Conservation (phyloP, 2,113 vertebrate species). For the Thalassarche chlororhynchos region DNA sequence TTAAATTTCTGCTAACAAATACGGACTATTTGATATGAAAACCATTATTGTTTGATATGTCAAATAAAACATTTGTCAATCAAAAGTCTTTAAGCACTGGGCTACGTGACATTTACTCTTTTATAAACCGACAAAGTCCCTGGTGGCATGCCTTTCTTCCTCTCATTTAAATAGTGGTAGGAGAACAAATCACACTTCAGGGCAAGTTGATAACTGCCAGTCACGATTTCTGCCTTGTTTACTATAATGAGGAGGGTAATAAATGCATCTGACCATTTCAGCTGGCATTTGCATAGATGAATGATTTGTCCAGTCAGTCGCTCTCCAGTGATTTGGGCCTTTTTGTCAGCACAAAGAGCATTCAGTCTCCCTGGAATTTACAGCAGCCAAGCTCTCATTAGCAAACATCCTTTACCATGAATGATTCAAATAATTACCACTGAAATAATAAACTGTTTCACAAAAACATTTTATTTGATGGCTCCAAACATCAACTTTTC, state of each 20-base stretch:
- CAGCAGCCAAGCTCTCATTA: conserved; percentile 91
- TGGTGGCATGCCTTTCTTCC: conserved; percentile 84
- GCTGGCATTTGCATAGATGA: conserved; percentile 96
- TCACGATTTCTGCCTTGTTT: conserved; percentile 86
- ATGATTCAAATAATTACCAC: conserved; percentile 93
- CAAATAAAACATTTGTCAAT: conserved; percentile 94
- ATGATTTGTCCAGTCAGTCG: conserved; percentile 90
- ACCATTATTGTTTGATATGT: conserved; percentile 89
- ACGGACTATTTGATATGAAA: conserved; percentile 83
- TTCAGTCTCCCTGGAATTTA: conserved; percentile 86
- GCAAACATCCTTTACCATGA: conserved; percentile 89
- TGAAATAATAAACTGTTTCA: conserved; percentile 89
- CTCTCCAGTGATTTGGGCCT: conserved; percentile 88
- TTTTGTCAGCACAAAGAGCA: conserved; percentile 94
- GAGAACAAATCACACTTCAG: conserved; percentile 86
- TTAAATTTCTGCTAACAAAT: conserved; percentile 83
- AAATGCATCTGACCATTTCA: conserved; percentile 89
- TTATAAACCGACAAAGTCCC: conserved; percentile 85
- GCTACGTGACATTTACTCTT: conserved; percentile 92
- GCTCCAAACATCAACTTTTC: conserved; percentile 87
- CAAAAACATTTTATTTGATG: conserved; percentile 91
- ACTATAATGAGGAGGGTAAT: conserved; percentile 91
- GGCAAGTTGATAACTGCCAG: conserved; percentile 88
- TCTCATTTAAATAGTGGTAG: conserved; percentile 86
- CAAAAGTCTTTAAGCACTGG: conserved; percentile 87